These are phyloP conservation scores for Agrenia bidenticulata DNA, from an alignment of 2,888 invertebrate genomes.

Conservation along the genomic window DNA sequence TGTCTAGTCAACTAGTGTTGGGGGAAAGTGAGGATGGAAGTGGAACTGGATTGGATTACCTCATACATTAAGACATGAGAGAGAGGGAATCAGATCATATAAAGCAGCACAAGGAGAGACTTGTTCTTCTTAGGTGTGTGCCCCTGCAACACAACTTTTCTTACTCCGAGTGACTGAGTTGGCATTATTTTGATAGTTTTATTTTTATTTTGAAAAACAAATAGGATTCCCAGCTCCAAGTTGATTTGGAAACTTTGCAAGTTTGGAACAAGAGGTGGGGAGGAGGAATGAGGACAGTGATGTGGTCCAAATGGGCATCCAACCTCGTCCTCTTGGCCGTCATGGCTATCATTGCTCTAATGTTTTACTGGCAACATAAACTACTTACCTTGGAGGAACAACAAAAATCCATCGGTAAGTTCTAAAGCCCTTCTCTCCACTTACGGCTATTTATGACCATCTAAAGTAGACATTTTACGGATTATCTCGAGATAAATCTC, in stretches of 20 bases:
- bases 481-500: conserved; percentile 18
- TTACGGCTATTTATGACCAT: conserved; percentile 13
- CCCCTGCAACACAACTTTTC: background rate
- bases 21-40: background rate
- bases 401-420: conserved; percentile 50
- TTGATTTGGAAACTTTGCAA: background rate
- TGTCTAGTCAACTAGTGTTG: conserved; percentile 11
- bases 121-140: no score
- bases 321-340: conserved; percentile 49
- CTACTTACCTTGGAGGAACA: conserved; percentile 49
- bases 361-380: conserved; percentile 53
- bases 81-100: no score
- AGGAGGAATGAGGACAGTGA: conserved; percentile 48
- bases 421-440: conserved; percentile 10
- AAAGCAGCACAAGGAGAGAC: no score
- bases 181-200: no score
- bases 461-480: conserved; percentile 10
- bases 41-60: background rate
- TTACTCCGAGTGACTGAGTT: background rate
- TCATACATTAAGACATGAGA: conserved; percentile 12
- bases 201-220: no score
- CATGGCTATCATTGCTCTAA: conserved; percentile 48
- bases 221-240: no score
- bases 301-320: conserved; percentile 53
- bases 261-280: no score